Percentiles rank a stretch among this genome's conserved stretches.
phyloP scores from a whole-genome alignment of 2,113 vertebrate species.

The Clarias magur region DNA sequence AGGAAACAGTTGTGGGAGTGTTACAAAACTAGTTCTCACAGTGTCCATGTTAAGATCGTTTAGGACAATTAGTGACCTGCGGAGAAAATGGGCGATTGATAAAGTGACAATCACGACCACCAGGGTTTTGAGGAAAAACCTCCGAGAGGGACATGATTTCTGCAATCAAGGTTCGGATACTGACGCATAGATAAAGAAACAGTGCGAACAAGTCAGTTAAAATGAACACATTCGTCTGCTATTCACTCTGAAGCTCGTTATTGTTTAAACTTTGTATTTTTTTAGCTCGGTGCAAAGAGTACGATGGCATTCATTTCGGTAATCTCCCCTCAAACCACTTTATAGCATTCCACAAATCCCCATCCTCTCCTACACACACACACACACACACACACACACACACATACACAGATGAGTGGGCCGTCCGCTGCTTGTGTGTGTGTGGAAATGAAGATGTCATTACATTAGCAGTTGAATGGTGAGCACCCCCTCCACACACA shows the following conservation, averaged over 20 bases:
- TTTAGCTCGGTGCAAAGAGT: neutral
- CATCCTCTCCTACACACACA: neutral
- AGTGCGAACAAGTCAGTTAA: neutral
- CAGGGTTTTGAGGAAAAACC: neutral
- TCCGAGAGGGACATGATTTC: neutral
- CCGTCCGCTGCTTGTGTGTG: conserved; percentile 71
- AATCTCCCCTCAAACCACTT: neutral
- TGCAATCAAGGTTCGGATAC: neutral
- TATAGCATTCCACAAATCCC: conserved; percentile 4
- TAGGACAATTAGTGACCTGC: neutral
- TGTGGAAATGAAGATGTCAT: conserved; percentile 79
- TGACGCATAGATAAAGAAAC: neutral
- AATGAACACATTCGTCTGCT: neutral
- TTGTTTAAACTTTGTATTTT: neutral
- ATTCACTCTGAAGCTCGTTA: neutral
- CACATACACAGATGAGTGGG: conserved; percentile 47
- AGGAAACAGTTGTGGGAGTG: neutral
- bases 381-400: neutral
- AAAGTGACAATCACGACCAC: neutral
- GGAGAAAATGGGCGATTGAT: neutral
- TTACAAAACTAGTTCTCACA: too few species aligned
- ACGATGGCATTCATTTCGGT: neutral
- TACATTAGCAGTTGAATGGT: conserved; percentile 83
- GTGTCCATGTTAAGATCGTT: neutral
- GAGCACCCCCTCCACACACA: conserved; percentile 52